Evolutionary conservation across 2,888 invertebrate species (phyloP), one percentile per base, ranked within the genome.

Genomic region (Sarcophaga caerulescens): DNA sequence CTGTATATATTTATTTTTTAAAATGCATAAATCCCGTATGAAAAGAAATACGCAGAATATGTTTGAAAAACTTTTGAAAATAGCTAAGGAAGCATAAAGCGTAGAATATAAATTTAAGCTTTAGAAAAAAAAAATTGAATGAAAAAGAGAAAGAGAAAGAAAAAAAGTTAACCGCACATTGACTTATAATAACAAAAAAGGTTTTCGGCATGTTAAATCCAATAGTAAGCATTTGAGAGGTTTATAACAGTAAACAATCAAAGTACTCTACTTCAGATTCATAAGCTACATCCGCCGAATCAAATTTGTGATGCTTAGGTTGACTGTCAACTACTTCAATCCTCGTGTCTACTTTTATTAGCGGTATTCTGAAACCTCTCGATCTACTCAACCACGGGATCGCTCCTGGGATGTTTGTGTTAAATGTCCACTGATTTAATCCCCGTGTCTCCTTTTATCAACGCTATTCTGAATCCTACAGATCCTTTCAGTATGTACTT

Each of bases 151-250:
- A 17, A 12, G 14, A 52, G 35, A 35, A 35, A 35, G 35, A 52
- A 52, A 68, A 69, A 75, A 85, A 85, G 68, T 85, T 85, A 80
- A 83, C 76, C 83, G 80, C 85, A 80, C 79, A 82, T 79, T 80
- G 77, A 83, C 78, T 66, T 83, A 47, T 47, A 69, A 23, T 52
- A 57, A 14, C 69, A 52, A 19, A 60, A n/a, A 17, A 8, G 19
- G 23, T 44, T 25, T 71, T 69, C 62, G 10, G 25, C 35, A 66
- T 59, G 57, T 17, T 52, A 17, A 52, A 52, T 52, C 17, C 52
- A 52, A 52, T 52, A 17, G 35, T 35, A 35, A 23, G 8, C 12
- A 62, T 44, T 62, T 25, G 19, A 69, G 69, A 5, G 52, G 52
- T 35, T 35, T 35, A 52, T 52, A 14, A 14, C 14, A 5, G 5